These are phyloP conservation scores for Equus przewalskii DNA, from an alignment of 2,113 vertebrate species.

Conservation along the genomic window DNA sequence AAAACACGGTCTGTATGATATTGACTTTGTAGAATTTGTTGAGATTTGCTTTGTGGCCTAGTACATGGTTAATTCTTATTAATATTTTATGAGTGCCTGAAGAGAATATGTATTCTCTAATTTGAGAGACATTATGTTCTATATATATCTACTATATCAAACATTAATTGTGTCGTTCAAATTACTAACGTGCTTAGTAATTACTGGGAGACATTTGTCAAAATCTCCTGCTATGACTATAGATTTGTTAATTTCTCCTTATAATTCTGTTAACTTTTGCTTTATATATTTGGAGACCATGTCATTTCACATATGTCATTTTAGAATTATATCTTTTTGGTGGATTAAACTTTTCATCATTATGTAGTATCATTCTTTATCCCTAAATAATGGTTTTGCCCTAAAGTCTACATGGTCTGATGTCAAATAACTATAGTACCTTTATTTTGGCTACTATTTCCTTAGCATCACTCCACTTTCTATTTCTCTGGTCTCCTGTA, in stretches of 20 bases:
- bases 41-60: neutral
- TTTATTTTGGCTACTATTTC: neutral
- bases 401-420: neutral
- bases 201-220: neutral
- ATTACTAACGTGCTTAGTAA: constrained; percentile 12
- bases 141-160: neutral
- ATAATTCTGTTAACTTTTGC: constrained; percentile 22
- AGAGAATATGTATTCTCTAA: constrained; percentile 18
- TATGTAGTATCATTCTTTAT: neutral
- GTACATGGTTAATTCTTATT: neutral
- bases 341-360: neutral
- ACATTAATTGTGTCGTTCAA: neutral
- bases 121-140: neutral
- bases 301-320: neutral
- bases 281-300: neutral
- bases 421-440: neutral
- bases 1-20: neutral
- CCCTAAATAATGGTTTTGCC: neutral
- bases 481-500: neutral
- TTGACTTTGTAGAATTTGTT: neutral
- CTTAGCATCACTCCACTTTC: neutral
- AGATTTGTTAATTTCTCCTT: neutral
- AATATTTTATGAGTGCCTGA: neutral
- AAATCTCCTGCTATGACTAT: neutral
- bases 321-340: neutral